These are phyloP conservation scores for Trypoxylus dichotomus DNA, from an alignment of 1,140 invertebrate genomes.

Conservation along the genomic window DNA sequence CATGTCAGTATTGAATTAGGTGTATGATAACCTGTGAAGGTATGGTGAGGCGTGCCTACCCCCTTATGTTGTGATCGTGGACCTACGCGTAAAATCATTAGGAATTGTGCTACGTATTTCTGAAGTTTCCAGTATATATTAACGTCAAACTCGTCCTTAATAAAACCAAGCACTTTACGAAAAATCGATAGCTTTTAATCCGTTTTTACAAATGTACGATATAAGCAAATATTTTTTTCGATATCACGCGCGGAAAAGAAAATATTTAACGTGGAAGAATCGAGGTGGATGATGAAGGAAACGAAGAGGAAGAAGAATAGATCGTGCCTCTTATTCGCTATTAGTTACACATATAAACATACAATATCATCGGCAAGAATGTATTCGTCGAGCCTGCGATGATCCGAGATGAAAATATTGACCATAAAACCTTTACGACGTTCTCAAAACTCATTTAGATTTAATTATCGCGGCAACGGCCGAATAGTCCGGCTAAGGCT, in stretches of 20 bases:
- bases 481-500: neutral
- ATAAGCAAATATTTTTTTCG: conserved; percentile 4
- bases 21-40: no score
- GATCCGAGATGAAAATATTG: conserved; percentile 2
- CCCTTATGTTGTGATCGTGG: no score
- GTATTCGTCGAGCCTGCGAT: neutral
- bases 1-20: no score
- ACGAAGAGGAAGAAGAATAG: no score
- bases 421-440: neutral
- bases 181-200: neutral
- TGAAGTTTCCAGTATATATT: no score
- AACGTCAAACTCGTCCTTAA: no score
- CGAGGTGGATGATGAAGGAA: no score
- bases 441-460: conserved; percentile 3
- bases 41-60: no score
- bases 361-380: neutral
- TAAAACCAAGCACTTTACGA: no score
- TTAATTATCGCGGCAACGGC: neutral
- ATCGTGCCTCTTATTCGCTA: neutral
- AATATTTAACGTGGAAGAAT: neutral
- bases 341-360: conserved; percentile 3
- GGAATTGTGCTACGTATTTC: no score
- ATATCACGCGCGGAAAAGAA: neutral
- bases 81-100: no score
- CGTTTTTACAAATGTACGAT: neutral